These are phyloP conservation scores for Malurus cyaneus DNA, from an alignment of 2,113 vertebrate genomes.

Conservation along the genomic window DNA sequence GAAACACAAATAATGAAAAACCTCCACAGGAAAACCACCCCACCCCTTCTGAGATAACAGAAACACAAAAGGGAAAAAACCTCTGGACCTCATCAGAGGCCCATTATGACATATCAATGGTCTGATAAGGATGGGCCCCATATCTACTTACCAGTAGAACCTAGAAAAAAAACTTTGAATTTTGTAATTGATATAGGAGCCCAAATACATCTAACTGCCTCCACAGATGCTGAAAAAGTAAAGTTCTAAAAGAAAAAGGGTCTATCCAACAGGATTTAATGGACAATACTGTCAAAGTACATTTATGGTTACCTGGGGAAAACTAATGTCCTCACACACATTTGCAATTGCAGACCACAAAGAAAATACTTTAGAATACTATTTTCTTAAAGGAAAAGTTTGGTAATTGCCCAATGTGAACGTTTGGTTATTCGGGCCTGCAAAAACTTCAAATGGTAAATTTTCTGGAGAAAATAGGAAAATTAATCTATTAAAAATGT, in stretches of 20 bases:
- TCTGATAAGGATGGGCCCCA: background rate
- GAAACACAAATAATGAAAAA: background rate
- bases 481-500: background rate
- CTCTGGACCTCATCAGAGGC: background rate
- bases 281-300: background rate
- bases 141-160: background rate
- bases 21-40: background rate
- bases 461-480: background rate
- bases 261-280: background rate
- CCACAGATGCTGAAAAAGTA: background rate
- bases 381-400: background rate
- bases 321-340: background rate
- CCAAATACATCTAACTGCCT: background rate
- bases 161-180: background rate
- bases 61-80: background rate
- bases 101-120: background rate
- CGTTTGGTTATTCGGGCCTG: background rate
- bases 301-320: background rate
- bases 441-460: background rate
- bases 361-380: background rate
- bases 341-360: background rate
- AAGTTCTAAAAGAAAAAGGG: background rate
- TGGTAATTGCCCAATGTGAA: background rate
- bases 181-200: background rate
- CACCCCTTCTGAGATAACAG: background rate